Base-by-base conservation (phyloP, 2,797 vertebrate species). In the Cottoperca gobio region DNA sequence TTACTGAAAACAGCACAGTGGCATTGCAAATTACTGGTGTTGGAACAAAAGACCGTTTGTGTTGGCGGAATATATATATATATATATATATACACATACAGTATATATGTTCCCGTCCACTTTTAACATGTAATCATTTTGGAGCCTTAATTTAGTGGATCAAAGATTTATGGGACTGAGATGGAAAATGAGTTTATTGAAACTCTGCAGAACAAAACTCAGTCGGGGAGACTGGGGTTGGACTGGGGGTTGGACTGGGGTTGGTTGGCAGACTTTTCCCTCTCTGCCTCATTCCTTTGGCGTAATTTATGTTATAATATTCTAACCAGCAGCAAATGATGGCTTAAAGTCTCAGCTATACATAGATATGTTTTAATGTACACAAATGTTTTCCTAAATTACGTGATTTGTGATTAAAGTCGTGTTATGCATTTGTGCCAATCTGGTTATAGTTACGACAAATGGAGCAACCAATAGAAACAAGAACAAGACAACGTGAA, bases 21-120 rank as follows among this genome's bases (percentile, higher is more conserved):
- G 21, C 12, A 40, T 31, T 24, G 31, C 16, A 37, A 50, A 57
- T 16, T 26, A 55, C 17, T 28, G 12, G 4, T 40, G 42, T 54
- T 43, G 11, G 31, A 49, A 11, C 14, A 78, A 70, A 71, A 58
- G 16, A 35, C 23, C 33, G 45, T 48, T 45, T 53, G 19, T 72
- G 42, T 58, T 58, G 62, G 43, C 13, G 0, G 14, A 62, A 76
- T n/a, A 37, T n/a, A 8, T n/a, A n/a, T n/a, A n/a, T n/a, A n/a
- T n/a, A n/a, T n/a, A n/a, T n/a, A n/a, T n/a, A n/a, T n/a, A n/a
- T n/a, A n/a, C n/a, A n/a, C n/a, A n/a, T n/a, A n/a, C n/a, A n/a
- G n/a, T n/a, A n/a, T n/a, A n/a, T n/a, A n/a, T 28, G n/a, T 61
- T 67, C 33, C 11, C 2, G 40, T 54, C 10, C 13, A 37, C 37